Percentiles rank a stretch among this genome's conserved stretches.
phyloP scores from a whole-genome alignment of 2,888 invertebrate genomes.

The Cabera pusaria region DNA sequence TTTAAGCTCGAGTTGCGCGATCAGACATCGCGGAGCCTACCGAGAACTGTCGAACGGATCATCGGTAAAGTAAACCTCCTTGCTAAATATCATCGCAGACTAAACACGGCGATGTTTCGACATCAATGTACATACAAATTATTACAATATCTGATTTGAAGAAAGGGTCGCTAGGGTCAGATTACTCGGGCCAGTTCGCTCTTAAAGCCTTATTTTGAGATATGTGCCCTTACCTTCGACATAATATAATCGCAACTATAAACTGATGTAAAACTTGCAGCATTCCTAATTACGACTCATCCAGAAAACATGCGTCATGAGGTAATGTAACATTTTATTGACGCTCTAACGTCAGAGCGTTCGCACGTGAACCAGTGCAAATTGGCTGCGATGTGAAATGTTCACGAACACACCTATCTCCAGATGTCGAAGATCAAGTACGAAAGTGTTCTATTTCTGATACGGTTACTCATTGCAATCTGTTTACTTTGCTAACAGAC shows the following conservation, averaged over 20 bases:
- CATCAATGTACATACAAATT: slow-evolving; percentile 11
- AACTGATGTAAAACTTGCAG: not conserved
- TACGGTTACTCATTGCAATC: slow-evolving; percentile 68
- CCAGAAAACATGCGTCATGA: slow-evolving; percentile 2
- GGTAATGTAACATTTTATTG: slow-evolving; percentile 5
- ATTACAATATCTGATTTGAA: too few relatives aligned
- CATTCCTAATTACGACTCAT: slow-evolving; percentile 1
- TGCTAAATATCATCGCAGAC: slow-evolving; percentile 46
- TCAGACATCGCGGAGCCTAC: slow-evolving; percentile 50
- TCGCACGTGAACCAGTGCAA: slow-evolving; percentile 32
- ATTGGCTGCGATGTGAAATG: slow-evolving; percentile 36
- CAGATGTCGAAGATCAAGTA: slow-evolving; percentile 59
- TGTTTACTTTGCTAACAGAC: slow-evolving; percentile 72
- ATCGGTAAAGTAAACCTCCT: slow-evolving; percentile 43
- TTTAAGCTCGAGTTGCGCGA: slow-evolving; percentile 35
- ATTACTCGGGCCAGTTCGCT: too few relatives aligned
- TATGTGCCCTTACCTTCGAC: too few relatives aligned
- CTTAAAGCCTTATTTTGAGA: too few relatives aligned
- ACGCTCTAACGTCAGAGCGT: slow-evolving; percentile 17
- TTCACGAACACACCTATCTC: slow-evolving; percentile 44
- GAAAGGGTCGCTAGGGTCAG: too few relatives aligned
- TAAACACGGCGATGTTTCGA: slow-evolving; percentile 36
- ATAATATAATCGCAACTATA: too few relatives aligned
- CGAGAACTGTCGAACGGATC: slow-evolving; percentile 39
- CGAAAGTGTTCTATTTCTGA: slow-evolving; percentile 72